Base-by-base conservation (phyloP, 2,888 invertebrate species). In the Isoperla grammatica region DNA sequence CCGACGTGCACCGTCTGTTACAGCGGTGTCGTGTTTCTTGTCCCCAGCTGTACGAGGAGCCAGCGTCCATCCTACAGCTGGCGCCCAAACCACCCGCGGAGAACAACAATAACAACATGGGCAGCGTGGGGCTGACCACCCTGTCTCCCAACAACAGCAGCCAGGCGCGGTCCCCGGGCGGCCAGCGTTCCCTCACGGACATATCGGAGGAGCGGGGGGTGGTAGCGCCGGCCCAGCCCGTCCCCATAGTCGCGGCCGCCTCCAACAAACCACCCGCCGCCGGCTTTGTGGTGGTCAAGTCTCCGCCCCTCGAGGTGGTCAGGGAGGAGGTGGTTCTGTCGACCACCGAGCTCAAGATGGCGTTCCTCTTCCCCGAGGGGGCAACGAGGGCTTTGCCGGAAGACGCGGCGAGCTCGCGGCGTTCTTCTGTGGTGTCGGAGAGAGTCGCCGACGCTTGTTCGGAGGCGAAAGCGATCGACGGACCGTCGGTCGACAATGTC, bases 31-130 rank as follows among this genome's bases (percentile, higher is more conserved):
- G 29, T 29, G 5, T 29, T 8, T 29, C 48, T 39, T 13, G 17
- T 37, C 23, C 40, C 53, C 64, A 75, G 75, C 68, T 76, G 53
- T 75, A 74, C 59, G 69, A 70, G 56, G 75, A 76, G 66, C 74
- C 75, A 43, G 65, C 67, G 61, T 65, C 64, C 53, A 71, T 75
- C 61, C 61, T 74, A 19, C 62, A 64, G 50, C 35, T 61, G 39
- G 8, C 53, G 11, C 6, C 17, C 49, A 29, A 15, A 9, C n/a
- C 35, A 2, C n/a, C 35, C n/a, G 49, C 12, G 15, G 2, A n/a
- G 2, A 29, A 20, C 48, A 12, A 20, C n/a, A 15, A 23, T 29
- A n/a, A 12, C 13, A n/a, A n/a, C n/a, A n/a, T n/a, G n/a, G 15
- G 50, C 50, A 19, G 6, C 50, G 17, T 11, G 9, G n/a, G n/a